Percentiles rank a stretch among this genome's conserved stretches.
phyloP scores from a whole-genome alignment of 2,113 vertebrate genomes.

The Xerus inauris region DNA sequence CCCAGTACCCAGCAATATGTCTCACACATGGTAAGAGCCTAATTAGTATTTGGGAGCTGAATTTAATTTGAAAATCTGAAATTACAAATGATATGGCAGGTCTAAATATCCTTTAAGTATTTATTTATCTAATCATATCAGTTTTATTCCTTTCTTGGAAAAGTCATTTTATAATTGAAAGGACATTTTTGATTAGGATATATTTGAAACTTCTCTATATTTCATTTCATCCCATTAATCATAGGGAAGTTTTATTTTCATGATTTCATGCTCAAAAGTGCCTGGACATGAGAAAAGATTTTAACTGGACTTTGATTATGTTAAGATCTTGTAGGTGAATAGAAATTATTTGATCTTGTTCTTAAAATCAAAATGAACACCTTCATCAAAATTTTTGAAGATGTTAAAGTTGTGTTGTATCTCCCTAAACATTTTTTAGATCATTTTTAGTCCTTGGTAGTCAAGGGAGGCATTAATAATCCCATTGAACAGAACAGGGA shows the following conservation, averaged over 20 bases:
- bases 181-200: slow-evolving; percentile 8
- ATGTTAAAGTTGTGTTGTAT: not conserved
- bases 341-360: not conserved
- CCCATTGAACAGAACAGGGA: not conserved
- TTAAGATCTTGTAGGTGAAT: slow-evolving; percentile 10
- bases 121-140: slow-evolving; percentile 15
- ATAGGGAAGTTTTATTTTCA: slow-evolving; percentile 7
- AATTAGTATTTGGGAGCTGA: slow-evolving; percentile 36
- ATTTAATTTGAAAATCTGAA: slow-evolving; percentile 41
- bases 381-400: not conserved
- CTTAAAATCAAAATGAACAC: slow-evolving; percentile 59
- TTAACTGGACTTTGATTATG: not conserved
- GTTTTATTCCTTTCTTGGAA: slow-evolving; percentile 6
- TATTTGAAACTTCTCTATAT: slow-evolving; percentile 31
- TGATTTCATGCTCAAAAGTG: not conserved
- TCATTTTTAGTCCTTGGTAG: not conserved
- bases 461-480: slow-evolving; percentile 4
- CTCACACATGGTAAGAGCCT: not conserved
- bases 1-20: not conserved
- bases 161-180: slow-evolving; percentile 46
- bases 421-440: slow-evolving; percentile 6
- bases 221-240: slow-evolving; percentile 50
- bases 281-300: slow-evolving; percentile 5
- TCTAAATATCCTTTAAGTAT: not conserved
- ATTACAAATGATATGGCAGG: not conserved